Evolutionary conservation across 1,140 invertebrate species (phyloP), one percentile per base, ranked within the genome.

Genomic region (Acyrthosiphon pisum): DNA sequence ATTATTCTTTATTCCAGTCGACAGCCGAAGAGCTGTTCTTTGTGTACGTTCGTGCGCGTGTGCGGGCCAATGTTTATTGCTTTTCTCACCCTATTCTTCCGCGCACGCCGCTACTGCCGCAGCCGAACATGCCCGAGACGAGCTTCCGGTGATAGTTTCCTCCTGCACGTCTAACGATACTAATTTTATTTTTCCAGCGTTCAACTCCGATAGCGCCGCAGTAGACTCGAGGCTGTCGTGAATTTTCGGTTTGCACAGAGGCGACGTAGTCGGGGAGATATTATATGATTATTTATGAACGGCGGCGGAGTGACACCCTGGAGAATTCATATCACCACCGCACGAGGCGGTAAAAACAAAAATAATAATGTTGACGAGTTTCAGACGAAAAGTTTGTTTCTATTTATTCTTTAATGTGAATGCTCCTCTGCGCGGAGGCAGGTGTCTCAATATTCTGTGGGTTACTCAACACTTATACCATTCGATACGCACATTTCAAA

Each of bases 1-100:
- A 92, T 92, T 92, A 92, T 92, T 92, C 91, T 92, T 92, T 92
- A 84, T 92, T 83, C 68, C 1, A 41, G 91, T 83, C 76, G 91
- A 92, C 91, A 92, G 91, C 76, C 76, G 46, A 84, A 84, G 46
- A n/a, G 90, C 60, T 87, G 90, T 48, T 48, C 41, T n/a, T 76
- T 48, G 41, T 68, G 56, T 44, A 41, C 8, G 53, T n/a, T 8
- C 9, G 87, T 91, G 44, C n/a, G 60, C 20, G 90, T 44, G 60
- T n/a, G 76, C 23, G n/a, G n/a, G 4, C 41, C 76, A 37, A 92
- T 84, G 91, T 92, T 92, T 92, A 84, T 92, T 92, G 76, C 91
- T 92, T 92, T 53, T 92, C 91, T 50, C 91, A n/a, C 91, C 91
- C 91, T n/a, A 35, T 76, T 76, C 60, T 53, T 48, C 14, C 60